Percentiles rank a stretch among this genome's conserved stretches.
phyloP scores from a whole-genome alignment of 2,888 invertebrate genomes.

The Agrochola lychnidis region DNA sequence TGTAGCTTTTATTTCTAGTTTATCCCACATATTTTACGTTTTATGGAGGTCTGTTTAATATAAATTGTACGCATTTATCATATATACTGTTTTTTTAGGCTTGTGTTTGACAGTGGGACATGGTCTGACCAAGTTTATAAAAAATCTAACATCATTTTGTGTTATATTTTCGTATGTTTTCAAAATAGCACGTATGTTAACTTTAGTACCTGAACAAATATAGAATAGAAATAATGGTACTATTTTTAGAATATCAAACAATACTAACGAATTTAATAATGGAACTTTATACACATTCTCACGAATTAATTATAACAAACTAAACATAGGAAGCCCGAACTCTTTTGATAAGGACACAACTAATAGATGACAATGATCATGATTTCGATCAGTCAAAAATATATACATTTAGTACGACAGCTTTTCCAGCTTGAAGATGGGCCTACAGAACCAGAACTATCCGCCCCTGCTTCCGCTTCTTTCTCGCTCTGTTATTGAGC shows the following conservation, averaged over 20 bases:
- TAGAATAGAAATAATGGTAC: not conserved
- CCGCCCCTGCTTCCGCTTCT: not conserved
- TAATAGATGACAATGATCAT: slow-evolving; percentile 16
- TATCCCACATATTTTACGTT: slow-evolving; percentile 32
- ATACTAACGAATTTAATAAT: slow-evolving; percentile 4
- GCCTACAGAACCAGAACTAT: not conserved
- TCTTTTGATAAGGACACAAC: slow-evolving; percentile 11
- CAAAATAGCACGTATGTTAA: not conserved
- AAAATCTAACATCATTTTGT: not conserved
- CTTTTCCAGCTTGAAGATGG: not conserved
- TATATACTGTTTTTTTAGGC: slow-evolving; percentile 28
- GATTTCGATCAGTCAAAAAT: not conserved
- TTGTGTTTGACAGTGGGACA: slow-evolving; percentile 21
- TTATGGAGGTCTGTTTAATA: slow-evolving; percentile 34
- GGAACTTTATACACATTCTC: slow-evolving; percentile 1
- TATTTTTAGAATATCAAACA: slow-evolving; percentile 1
- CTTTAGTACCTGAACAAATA: not conserved
- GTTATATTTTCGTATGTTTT: not conserved
- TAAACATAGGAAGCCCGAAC: slow-evolving; percentile 35
- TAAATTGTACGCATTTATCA: slow-evolving; percentile 43
- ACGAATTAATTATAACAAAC: not conserved
- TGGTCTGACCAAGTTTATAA: not conserved
- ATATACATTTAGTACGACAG: not conserved
- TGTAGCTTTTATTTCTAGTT: slow-evolving; percentile 46
- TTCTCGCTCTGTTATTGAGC: not conserved